Evolutionary conservation across 2,888 invertebrate genomes (phyloP), one percentile per base, ranked within the genome.

Genomic region (Coelogynopora nodosa): DNA sequence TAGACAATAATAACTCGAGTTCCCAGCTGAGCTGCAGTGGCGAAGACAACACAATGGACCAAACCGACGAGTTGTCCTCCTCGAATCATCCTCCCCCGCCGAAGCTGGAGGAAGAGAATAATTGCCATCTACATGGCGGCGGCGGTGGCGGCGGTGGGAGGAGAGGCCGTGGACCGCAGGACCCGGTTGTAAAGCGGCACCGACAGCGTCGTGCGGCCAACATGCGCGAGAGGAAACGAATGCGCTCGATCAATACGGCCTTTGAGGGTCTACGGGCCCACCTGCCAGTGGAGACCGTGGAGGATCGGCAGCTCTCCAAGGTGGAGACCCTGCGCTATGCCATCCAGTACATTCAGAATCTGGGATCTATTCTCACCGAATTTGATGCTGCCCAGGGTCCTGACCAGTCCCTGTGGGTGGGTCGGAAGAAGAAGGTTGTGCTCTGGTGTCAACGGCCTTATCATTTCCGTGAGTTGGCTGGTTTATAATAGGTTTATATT

Each of bases 191-290:
- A 23, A 29, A 30, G 18, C 82, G 82, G 23, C 29, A 30, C 27
- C 82, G 31, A 2, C 82, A 82, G 27, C 82, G 82, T n/a, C 29
- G 31, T 23, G 82, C 82, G 82, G 82, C 82, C 23, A 82, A 82
- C 31, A 29, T 30, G 26, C 82, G 82, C 82, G 82, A 82, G 82
- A 29, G 82, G 23, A 82, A 82, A 27, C 82, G 82, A 30, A 82
- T 82, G 82, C 82, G 82, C n/a, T 82, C 82, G 30, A 82, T 82
- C 82, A 82, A 82, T 2, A 30, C 82, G 30, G 82, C 82, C n/a
- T 82, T 82, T 27, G 82, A 82, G 27, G 82, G 82, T 30, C 82
- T 82, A 1, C 82, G 82, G 0, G 1, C 30, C 18, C 82, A 30
- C 82, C 82, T 82, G n/a, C 82, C 82, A n/a, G 23, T 82, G 0